phyloP scores from a whole-genome alignment of 2,888 invertebrate genomes.

The Acleris literana region DNA sequence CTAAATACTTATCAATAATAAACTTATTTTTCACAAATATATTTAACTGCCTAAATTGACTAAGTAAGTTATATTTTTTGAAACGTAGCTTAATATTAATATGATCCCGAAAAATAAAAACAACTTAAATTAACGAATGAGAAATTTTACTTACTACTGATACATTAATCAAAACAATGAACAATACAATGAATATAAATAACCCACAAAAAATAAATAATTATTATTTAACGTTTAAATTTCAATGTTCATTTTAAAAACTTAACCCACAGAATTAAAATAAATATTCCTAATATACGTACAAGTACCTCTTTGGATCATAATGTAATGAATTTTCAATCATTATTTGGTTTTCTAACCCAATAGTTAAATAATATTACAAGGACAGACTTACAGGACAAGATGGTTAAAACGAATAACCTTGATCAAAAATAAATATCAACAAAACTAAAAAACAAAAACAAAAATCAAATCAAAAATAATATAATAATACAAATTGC shows the following conservation, averaged over 20 bases:
- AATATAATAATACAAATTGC: conserved; percentile 9
- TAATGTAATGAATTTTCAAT: neutral
- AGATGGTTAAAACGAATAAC: neutral
- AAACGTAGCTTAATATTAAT: too few species aligned
- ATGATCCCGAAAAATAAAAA: too few species aligned
- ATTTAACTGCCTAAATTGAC: neutral
- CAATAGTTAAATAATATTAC: neutral
- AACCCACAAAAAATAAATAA: too few species aligned
- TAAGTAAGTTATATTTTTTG: too few species aligned
- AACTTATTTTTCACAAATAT: neutral
- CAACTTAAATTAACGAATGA: too few species aligned
- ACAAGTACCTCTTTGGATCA: neutral
- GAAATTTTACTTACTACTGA: too few species aligned
- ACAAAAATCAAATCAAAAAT: conserved; percentile 17
- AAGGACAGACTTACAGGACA: neutral
- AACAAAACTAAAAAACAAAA: conserved; percentile 1
- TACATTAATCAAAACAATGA: too few species aligned
- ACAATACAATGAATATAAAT: too few species aligned
- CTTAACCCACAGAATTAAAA: too few species aligned
- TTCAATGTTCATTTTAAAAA: too few species aligned
- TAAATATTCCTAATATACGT: neutral
- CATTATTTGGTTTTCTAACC: neutral
- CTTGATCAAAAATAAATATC: too few species aligned
- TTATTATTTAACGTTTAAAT: too few species aligned
- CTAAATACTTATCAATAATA: neutral